A percentile compares a stretch with the other conserved stretches of the same genome.
Conservation (phyloP, 2,797 vertebrate species). For the Falco concolor region DNA sequence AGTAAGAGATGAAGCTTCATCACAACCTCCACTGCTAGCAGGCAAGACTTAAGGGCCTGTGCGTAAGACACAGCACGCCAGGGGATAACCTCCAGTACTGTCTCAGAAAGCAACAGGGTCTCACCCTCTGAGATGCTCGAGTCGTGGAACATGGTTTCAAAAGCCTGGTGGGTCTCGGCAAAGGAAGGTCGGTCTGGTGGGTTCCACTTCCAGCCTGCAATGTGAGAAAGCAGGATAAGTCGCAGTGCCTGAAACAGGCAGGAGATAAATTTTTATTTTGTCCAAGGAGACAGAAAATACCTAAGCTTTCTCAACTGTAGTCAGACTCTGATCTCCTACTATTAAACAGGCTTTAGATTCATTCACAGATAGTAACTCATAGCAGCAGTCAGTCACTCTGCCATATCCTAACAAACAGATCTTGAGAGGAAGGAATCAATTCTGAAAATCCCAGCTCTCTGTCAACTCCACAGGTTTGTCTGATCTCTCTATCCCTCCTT, state of each 20-base stretch:
- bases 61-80: not conserved
- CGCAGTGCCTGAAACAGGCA: not conserved
- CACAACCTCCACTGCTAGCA: not conserved
- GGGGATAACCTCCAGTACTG: not conserved
- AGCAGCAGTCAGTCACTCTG: not conserved
- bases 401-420: not conserved
- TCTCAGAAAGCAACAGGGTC: not conserved
- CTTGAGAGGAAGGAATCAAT: not conserved
- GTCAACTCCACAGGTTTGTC: not conserved
- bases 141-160: constrained; percentile 99
- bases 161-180: constrained; percentile 97
- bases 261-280: not conserved
- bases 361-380: not conserved
- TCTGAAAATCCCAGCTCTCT: not conserved
- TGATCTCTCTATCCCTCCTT: not conserved
- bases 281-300: not conserved
- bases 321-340: not conserved
- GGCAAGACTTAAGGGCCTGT: not conserved
- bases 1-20: not conserved
- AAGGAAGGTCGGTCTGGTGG: constrained; percentile 94
- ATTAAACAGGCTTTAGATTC: not conserved
- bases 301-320: not conserved
- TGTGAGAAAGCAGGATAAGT: not conserved
- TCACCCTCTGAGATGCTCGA: constrained; percentile 98
- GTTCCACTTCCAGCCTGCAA: constrained; percentile 96